phyloP scores from a whole-genome alignment of 2,797 vertebrate species.

The Orestias chungarensis region DNA sequence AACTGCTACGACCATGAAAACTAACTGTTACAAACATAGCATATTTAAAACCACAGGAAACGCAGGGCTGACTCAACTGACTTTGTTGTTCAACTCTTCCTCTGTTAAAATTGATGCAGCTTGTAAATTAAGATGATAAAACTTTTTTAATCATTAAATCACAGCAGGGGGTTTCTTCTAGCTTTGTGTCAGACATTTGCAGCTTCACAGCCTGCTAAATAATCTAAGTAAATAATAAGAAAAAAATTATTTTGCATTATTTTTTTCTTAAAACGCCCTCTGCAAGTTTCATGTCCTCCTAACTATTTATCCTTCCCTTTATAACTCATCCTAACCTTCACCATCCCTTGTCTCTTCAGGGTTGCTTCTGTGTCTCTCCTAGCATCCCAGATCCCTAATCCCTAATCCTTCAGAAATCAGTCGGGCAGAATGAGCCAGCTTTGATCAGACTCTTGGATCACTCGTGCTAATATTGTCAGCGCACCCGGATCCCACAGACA shows the following conservation, averaged over 20 bases:
- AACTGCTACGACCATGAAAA: not conserved
- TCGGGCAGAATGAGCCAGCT: conserved; percentile 83
- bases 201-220: conserved; percentile 21
- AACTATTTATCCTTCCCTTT: conserved; percentile 47
- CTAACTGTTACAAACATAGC: not conserved
- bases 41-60: not conserved
- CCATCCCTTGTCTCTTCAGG: conserved; percentile 65
- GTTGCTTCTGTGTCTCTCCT: conserved; percentile 75
- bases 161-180: conserved; percentile 36
- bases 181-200: conserved; percentile 26
- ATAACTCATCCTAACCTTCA: conserved; percentile 49
- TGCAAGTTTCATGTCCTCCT: conserved; percentile 43
- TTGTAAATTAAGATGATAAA: conserved; percentile 19
- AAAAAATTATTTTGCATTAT: not conserved
- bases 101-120: conserved; percentile 15
- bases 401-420: conserved; percentile 85
- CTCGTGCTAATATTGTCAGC: conserved; percentile 78
- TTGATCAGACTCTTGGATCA: conserved; percentile 84
- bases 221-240: not conserved
- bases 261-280: conserved; percentile 32
- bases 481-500: conserved; percentile 79
- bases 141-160: conserved; percentile 38
- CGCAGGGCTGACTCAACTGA: not conserved
- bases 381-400: conserved; percentile 83
- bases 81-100: not conserved